Evolutionary conservation across 1,140 invertebrate genomes (phyloP).

Genomic region (Aphis gossypii): DNA sequence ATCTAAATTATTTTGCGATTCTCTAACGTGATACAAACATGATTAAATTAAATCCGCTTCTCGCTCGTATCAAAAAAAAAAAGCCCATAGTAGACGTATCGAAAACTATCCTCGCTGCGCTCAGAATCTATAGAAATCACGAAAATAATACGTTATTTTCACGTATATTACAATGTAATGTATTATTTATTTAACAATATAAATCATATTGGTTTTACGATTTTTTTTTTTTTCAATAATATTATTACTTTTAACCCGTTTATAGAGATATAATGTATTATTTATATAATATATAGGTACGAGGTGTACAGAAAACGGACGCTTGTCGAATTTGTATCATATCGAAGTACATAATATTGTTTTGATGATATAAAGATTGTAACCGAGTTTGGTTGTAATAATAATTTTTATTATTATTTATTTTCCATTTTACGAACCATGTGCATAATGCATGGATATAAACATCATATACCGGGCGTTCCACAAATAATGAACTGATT

Average conservation of each 20-base stretch:
- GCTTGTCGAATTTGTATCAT: background rate
- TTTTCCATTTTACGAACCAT: background rate
- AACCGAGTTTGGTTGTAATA: background rate
- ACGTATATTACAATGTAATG: background rate
- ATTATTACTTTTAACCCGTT: constrained; percentile 2
- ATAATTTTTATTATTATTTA: background rate
- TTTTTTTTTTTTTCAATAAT: background rate
- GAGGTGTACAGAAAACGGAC: constrained; percentile 2
- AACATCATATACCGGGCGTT: background rate
- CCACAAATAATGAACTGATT: background rate
- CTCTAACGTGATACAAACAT: background rate
- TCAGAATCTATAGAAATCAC: background rate
- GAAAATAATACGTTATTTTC: background rate
- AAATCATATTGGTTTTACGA: background rate
- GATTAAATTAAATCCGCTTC: too few relatives aligned
- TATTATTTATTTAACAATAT: background rate
- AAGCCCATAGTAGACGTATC: background rate
- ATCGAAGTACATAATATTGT: background rate
- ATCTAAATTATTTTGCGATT: background rate
- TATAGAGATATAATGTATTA: background rate
- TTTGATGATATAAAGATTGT: background rate
- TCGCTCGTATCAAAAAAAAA: background rate
- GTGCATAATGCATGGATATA: background rate
- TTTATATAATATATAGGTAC: background rate
- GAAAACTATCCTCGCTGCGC: background rate